Evolutionary conservation across 2,888 invertebrate species (phyloP).

Genomic region (Macrophya alboannulata): DNA sequence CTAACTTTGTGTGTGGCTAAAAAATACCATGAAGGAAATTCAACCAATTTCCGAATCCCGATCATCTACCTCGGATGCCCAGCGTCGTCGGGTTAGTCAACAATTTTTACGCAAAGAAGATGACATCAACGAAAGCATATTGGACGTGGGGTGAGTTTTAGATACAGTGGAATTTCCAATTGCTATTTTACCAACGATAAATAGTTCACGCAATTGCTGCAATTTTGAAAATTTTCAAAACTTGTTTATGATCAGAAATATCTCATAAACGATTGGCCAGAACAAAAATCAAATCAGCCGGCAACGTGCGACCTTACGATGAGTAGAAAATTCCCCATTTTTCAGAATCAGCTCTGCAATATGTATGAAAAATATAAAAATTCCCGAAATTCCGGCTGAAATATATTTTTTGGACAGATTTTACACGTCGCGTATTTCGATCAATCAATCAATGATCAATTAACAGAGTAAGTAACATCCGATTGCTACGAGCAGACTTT

Average conservation of each 20-base stretch:
- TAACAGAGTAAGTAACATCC: slow-evolving; percentile 94
- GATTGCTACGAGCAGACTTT: slow-evolving; percentile 52
- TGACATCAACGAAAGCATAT: slow-evolving; percentile 85
- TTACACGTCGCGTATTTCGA: slow-evolving; percentile 96
- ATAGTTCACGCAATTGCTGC: neutral
- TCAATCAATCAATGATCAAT: slow-evolving; percentile 93
- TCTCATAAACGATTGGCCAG: too few species aligned
- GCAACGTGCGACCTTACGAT: too few species aligned
- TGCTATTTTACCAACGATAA: neutral
- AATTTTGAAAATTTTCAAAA: neutral
- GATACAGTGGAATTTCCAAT: neutral
- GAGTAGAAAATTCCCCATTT: too few species aligned
- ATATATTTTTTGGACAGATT: slow-evolving; percentile 80
- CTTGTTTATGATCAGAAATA: too few species aligned
- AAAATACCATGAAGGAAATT: slow-evolving; percentile 99
- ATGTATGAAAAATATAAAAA: too few species aligned
- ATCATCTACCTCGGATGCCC: slow-evolving; percentile 95
- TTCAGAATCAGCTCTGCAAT: too few species aligned
- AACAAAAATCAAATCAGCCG: too few species aligned
- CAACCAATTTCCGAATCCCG: slow-evolving; percentile 91
- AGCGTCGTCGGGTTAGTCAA: slow-evolving; percentile 81
- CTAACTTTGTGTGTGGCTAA: slow-evolving; percentile 98
- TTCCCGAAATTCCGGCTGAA: too few species aligned
- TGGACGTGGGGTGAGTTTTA: slow-evolving; percentile 85
- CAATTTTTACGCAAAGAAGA: slow-evolving; percentile 90